Conservation (phyloP, 2,888 invertebrate species). For the Agrotis puta region DNA sequence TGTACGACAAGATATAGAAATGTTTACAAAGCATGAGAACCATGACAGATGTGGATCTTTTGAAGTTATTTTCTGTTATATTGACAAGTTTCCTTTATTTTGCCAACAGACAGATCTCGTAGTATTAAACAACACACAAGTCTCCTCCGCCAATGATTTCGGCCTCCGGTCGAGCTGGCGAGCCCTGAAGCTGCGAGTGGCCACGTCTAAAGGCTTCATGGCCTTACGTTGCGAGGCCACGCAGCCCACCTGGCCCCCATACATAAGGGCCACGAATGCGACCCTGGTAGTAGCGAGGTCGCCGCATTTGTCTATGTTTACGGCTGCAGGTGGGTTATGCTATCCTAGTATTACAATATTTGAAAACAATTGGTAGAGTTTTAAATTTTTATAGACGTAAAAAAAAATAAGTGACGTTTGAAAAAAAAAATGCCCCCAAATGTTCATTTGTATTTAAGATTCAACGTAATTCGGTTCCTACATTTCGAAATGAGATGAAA, state of each 20-base stretch:
- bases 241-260: slow-evolving; percentile 83
- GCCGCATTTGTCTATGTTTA: slow-evolving; percentile 87
- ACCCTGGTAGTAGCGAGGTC: slow-evolving; percentile 81
- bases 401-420: no score
- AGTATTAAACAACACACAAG: slow-evolving; percentile 82
- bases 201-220: slow-evolving; percentile 73
- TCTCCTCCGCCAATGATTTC: slow-evolving; percentile 77
- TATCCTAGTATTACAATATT: not conserved
- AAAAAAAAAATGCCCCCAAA: no score
- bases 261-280: slow-evolving; percentile 74
- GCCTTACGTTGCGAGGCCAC: slow-evolving; percentile 83
- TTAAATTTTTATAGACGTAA: no score
- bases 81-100: not conserved
- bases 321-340: slow-evolving; percentile 79
- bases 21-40: not conserved
- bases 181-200: slow-evolving; percentile 77
- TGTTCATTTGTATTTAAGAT: no score
- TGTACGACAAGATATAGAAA: not conserved
- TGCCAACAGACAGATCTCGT: slow-evolving; percentile 81
- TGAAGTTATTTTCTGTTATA: not conserved
- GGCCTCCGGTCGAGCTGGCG: slow-evolving; percentile 85
- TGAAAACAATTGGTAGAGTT: no score
- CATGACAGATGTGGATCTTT: not conserved
- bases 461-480: no score
- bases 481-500: not conserved